phyloP scores from a whole-genome alignment of 2,888 invertebrate genomes.

The Linnaemya vulpina region DNA sequence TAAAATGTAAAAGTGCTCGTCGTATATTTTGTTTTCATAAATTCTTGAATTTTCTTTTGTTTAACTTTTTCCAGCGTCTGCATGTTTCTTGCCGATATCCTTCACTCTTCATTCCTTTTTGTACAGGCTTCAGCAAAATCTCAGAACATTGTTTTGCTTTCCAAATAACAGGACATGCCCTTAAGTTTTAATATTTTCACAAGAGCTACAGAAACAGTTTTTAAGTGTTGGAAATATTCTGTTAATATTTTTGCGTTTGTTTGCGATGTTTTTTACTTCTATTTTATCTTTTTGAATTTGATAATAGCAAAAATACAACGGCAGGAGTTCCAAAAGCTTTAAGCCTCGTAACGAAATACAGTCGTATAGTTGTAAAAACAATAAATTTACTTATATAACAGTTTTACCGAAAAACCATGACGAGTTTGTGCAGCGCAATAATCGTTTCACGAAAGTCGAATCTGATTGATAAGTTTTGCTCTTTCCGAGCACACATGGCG shows the following conservation, averaged over 20 bases:
- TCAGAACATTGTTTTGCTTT: slow-evolving; percentile 55
- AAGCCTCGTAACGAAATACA: too few species aligned
- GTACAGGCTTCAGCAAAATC: slow-evolving; percentile 24
- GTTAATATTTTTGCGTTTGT: slow-evolving; percentile 22
- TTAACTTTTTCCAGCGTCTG: slow-evolving; percentile 1
- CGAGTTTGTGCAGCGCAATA: too few species aligned
- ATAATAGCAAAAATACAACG: background rate
- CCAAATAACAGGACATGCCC: slow-evolving; percentile 60
- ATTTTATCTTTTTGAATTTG: background rate
- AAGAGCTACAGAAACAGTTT: slow-evolving; percentile 21
- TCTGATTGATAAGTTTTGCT: too few species aligned
- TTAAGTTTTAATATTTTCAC: slow-evolving; percentile 58
- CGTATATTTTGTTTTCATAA: background rate
- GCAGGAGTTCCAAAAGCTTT: background rate
- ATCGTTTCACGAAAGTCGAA: too few species aligned
- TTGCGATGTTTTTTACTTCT: background rate
- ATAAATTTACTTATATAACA: too few species aligned
- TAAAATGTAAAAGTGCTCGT: slow-evolving; percentile 23
- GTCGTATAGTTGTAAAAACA: too few species aligned
- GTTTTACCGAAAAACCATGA: too few species aligned
- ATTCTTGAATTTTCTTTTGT: background rate
- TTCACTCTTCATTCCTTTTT: background rate
- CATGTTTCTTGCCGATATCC: background rate
- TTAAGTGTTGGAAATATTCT: slow-evolving; percentile 55
- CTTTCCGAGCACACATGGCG: too few species aligned